These are phyloP conservation scores for Galleria mellonella DNA, from an alignment of 1,140 invertebrate species.

Conservation along the genomic window DNA sequence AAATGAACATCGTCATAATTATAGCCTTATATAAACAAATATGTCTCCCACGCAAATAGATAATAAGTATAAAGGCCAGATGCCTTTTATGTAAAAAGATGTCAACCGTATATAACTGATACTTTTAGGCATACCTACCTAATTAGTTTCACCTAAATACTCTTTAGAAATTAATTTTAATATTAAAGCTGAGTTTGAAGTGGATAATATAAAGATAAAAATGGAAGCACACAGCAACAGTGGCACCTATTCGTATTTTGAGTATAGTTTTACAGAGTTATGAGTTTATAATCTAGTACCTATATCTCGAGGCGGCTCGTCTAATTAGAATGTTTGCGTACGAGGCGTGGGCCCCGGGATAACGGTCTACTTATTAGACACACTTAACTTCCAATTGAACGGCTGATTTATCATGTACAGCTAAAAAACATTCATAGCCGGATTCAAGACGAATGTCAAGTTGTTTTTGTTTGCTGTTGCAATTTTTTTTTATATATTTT, in stretches of 20 bases:
- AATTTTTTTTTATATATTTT: too few species aligned
- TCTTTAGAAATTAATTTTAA: too few species aligned
- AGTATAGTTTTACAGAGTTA: background rate
- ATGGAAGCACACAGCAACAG: too few species aligned
- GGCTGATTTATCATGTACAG: conserved; percentile 25
- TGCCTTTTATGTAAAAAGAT: too few species aligned
- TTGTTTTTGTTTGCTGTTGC: conserved; percentile 9
- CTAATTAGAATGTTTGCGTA: conserved; percentile 40
- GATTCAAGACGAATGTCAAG: conserved; percentile 10
- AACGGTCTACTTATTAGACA: conserved; percentile 45
- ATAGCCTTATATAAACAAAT: too few species aligned
- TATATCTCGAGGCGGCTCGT: conserved; percentile 20
- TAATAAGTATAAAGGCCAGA: too few species aligned
- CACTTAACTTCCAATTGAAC: conserved; percentile 22
- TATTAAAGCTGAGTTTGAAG: too few species aligned
- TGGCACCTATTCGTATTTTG: background rate
- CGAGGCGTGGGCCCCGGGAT: conserved; percentile 24
- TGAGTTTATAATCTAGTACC: conserved; percentile 1
- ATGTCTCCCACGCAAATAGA: too few species aligned
- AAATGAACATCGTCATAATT: background rate
- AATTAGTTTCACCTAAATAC: too few species aligned
- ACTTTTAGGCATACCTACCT: too few species aligned
- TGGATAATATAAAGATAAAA: too few species aligned
- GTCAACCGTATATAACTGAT: too few species aligned
- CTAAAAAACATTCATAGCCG: conserved; percentile 16